Base-by-base conservation (phyloP, 2,113 vertebrate genomes). In the Mirounga angustirostris region DNA sequence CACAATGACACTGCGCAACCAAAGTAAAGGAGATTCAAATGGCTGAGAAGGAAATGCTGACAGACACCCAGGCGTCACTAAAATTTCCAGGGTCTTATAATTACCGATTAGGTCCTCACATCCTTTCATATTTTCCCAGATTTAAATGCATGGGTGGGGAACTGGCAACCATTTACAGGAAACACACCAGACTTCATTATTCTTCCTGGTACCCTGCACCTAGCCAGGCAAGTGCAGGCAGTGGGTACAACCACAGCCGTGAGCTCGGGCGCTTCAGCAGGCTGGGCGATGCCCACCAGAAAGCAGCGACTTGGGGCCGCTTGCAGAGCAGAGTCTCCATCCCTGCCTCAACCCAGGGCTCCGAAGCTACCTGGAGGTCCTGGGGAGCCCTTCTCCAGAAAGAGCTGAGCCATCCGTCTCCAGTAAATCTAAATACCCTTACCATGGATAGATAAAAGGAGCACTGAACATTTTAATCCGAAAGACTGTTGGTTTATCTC, bases 81-180 rank as follows among this genome's bases (percentile, higher is more conserved):
- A 94, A 93, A 91, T 91, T 33, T 88, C 89, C 50, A n/a, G 15
- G 58, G 54, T 65, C 50, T 88, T 92, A 67, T 83, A 95, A 65
- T 40, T 65, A 95, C 58, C 50, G 94, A 76, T 61, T 43, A 83
- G 50, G 63, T 73, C 21, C 52, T 94, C 40, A 73, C 46, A 94
- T 40, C 59, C 40, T 82, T 82, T 92, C 71, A 13, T n/a, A 58
- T 43, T 36, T 76, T 84, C 59, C 65, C 56, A 95, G 30, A 84
- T 61, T 94, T 88, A 76, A 87, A 65, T 43, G 30, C 36, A 18
- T 36, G 6, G 16, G 16, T 65, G 71, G 71, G 36, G 19, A 54
- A 21, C 26, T 40, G 46, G 19, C 10, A 40, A 21, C 15, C 24
- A 24, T 40, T 43, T 73, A 36, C 46, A 63, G 71, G 46, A 96